Evolutionary conservation across 2,113 vertebrate genomes (phyloP).

Genomic region (Menidia beryllina): DNA sequence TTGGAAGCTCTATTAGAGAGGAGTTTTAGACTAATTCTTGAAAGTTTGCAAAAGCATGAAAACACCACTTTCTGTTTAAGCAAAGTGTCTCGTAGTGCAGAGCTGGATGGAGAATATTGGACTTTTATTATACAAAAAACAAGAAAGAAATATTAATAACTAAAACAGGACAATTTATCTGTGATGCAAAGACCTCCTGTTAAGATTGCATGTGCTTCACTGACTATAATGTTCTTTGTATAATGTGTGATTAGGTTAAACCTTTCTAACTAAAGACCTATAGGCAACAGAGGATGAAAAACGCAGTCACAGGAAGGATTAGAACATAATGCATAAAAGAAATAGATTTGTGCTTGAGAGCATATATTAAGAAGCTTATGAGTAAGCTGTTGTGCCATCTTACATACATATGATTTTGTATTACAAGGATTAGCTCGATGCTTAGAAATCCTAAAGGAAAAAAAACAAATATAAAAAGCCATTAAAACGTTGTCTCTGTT

Average conservation of each 20-base stretch:
- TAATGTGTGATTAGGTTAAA: constrained; percentile 23
- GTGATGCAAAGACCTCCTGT: constrained; percentile 7
- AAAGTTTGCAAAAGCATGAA: background rate
- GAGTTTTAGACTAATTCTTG: background rate
- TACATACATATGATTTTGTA: constrained; percentile 13
- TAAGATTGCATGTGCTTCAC: constrained; percentile 27
- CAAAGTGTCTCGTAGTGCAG: no score
- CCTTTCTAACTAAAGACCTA: constrained; percentile 39
- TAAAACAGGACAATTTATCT: constrained; percentile 6
- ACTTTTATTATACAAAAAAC: background rate
- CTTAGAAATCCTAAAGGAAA: constrained; percentile 4
- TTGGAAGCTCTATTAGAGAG: background rate
- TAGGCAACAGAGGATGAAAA: constrained; percentile 47
- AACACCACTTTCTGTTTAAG: background rate
- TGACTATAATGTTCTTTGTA: constrained; percentile 47
- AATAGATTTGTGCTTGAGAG: constrained; percentile 47
- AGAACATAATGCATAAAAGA: constrained; percentile 56
- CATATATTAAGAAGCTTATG: constrained; percentile 41
- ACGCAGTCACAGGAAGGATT: constrained; percentile 50
- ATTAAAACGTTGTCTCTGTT: background rate
- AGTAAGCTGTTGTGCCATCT: constrained; percentile 47
- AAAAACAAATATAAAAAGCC: background rate
- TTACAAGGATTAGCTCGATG: constrained; percentile 9
- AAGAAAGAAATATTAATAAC: background rate
- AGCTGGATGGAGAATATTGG: no score